phyloP scores from a whole-genome alignment of 2,797 vertebrate genomes.

The Pipistrellus pygmaeus region DNA sequence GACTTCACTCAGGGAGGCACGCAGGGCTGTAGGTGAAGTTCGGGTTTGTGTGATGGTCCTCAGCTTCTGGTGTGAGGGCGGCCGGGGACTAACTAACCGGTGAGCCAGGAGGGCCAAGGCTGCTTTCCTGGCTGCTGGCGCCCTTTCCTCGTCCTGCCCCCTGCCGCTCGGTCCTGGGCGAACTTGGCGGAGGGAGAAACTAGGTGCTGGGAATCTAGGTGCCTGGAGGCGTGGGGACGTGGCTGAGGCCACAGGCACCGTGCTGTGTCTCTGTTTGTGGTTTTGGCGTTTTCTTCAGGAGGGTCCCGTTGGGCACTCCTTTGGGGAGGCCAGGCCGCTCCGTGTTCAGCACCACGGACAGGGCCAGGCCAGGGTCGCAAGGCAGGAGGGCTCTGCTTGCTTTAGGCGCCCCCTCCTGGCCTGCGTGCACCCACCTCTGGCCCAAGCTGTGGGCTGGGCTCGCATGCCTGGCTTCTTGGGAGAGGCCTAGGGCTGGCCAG shows the following conservation, averaged over 20 bases:
- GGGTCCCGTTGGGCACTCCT: neutral
- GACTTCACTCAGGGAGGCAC: no score
- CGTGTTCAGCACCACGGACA: slow-evolving; percentile 79
- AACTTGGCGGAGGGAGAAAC: neutral
- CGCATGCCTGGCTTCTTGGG: neutral
- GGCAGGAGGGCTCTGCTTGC: no score
- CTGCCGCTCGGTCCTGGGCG: neutral
- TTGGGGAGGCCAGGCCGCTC: neutral
- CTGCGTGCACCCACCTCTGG: neutral
- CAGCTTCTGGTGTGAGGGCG: neutral
- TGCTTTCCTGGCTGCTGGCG: neutral
- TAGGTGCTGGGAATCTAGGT: neutral
- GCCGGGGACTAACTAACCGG: neutral
- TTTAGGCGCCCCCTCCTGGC: neutral
- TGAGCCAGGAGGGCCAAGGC: neutral
- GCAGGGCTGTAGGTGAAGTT: neutral
- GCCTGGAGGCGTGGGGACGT: neutral
- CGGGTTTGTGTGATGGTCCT: neutral
- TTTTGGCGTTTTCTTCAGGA: no score
- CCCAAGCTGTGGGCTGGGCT: neutral
- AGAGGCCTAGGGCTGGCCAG: neutral
- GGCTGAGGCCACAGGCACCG: no score
- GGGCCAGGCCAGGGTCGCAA: fast-evolving
- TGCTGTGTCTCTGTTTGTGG: neutral
- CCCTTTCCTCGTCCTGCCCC: neutral